A percentile compares a stretch with the other conserved stretches of the same genome.
These are phyloP conservation scores for Chlorops oryzae DNA, from an alignment of 1,140 invertebrate species.

Conservation along the genomic window DNA sequence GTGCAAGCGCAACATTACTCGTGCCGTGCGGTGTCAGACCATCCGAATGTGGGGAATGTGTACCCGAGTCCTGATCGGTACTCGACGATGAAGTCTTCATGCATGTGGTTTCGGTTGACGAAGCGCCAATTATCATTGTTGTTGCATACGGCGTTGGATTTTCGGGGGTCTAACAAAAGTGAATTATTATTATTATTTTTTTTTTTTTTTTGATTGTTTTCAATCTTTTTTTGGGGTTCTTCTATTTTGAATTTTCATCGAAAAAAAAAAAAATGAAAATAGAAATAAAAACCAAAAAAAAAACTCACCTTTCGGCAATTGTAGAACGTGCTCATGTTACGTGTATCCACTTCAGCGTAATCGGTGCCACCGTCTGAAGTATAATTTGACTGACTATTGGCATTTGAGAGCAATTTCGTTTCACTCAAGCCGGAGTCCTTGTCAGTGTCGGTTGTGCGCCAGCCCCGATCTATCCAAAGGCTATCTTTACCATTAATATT, in stretches of 20 bases:
- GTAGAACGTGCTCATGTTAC: constrained; percentile 72
- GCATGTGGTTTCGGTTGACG: constrained; percentile 47
- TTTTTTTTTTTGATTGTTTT: no score
- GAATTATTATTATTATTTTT: no score
- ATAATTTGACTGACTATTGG: constrained; percentile 51
- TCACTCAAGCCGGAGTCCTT: constrained; percentile 55
- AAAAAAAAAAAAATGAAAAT: constrained; percentile 3
- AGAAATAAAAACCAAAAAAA: neutral
- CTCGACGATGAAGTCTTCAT: constrained; percentile 50
- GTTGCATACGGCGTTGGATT: constrained; percentile 78
- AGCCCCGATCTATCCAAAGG: constrained; percentile 69
- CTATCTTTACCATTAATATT: constrained; percentile 65
- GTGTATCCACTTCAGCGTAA: constrained; percentile 71
- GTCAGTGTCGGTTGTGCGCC: constrained; percentile 61
- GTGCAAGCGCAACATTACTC: neutral
- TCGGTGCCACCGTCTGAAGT: constrained; percentile 56
- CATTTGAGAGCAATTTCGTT: constrained; percentile 58
- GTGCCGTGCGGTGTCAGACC: constrained; percentile 20
- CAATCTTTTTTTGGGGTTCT: no score
- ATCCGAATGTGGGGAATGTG: constrained; percentile 49
- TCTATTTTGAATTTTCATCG: no score
- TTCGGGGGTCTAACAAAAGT: constrained; percentile 52
- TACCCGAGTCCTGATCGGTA: constrained; percentile 52
- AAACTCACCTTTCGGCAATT: constrained; percentile 52
- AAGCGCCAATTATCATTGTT: constrained; percentile 60